Percentiles rank a stretch among this genome's conserved stretches.
These are phyloP conservation scores for Cantharis flavilabris DNA, from an alignment of 2,888 invertebrate genomes.

Conservation along the genomic window DNA sequence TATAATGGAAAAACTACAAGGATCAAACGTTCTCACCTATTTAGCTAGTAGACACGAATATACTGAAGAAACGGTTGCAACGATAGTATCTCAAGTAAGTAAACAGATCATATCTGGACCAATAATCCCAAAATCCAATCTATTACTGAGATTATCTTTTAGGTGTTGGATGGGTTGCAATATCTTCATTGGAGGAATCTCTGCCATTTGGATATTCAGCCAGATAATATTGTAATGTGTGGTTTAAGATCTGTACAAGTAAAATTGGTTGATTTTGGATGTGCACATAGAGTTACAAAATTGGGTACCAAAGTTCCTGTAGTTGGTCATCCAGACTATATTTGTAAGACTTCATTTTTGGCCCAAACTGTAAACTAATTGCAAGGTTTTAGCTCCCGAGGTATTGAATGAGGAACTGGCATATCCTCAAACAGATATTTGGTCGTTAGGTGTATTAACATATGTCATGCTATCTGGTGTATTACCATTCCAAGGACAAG, in stretches of 20 bases:
- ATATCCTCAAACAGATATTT: slow-evolving; percentile 90
- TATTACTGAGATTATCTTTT: neutral
- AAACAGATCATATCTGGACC: neutral
- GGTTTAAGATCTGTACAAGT: slow-evolving; percentile 82
- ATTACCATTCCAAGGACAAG: slow-evolving; percentile 86
- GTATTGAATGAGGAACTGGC: slow-evolving; percentile 85
- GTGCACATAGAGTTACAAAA: slow-evolving; percentile 80
- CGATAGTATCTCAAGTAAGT: slow-evolving; percentile 76
- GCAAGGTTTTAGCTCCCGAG: slow-evolving; percentile 74
- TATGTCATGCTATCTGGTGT: slow-evolving; percentile 92
- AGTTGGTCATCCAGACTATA: slow-evolving; percentile 76
- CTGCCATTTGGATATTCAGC: slow-evolving; percentile 88
- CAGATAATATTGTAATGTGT: slow-evolving; percentile 93
- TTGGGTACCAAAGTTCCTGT: slow-evolving; percentile 74
- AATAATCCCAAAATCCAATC: too few species aligned
- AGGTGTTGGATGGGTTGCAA: slow-evolving; percentile 85
- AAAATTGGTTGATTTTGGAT: slow-evolving; percentile 91
- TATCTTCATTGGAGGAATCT: slow-evolving; percentile 94
- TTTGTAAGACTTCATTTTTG: slow-evolving; percentile 56
- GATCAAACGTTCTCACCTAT: slow-evolving; percentile 89
- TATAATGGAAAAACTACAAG: slow-evolving; percentile 83
- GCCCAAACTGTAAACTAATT: neutral
- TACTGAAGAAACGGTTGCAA: slow-evolving; percentile 89
- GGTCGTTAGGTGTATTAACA: slow-evolving; percentile 91
- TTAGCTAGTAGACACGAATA: slow-evolving; percentile 88